Evolutionary conservation across 2,113 vertebrate species (phyloP).

Genomic region (Apteryx owenii): DNA sequence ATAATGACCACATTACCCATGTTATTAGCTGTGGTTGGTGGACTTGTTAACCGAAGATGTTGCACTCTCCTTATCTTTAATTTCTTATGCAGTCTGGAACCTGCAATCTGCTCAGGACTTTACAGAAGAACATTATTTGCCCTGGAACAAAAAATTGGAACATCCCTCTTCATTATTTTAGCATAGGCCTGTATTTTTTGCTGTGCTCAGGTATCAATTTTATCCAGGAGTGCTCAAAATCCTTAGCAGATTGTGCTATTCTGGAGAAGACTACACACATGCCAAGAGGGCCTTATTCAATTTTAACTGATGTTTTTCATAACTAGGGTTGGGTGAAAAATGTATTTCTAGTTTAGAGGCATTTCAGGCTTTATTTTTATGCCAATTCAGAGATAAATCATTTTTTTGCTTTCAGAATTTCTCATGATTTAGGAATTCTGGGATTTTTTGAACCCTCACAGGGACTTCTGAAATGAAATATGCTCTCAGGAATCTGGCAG

Average conservation of each 20-base stretch:
- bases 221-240: background rate
- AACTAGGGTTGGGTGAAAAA: background rate
- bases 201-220: background rate
- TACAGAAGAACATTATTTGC: background rate
- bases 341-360: background rate
- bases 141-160: background rate
- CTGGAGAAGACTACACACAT: background rate
- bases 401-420: conserved; percentile 2
- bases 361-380: background rate
- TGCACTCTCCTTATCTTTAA: background rate
- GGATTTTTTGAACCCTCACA: background rate
- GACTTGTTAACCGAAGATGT: background rate
- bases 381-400: background rate
- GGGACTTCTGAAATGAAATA: background rate
- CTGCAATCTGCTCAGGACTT: background rate
- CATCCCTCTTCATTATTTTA: background rate
- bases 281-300: background rate
- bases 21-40: background rate
- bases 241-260: background rate
- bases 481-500: background rate
- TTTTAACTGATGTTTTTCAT: background rate
- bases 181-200: background rate
- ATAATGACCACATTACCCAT: background rate
- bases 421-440: background rate
- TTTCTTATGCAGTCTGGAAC: background rate